A percentile compares a stretch with the other conserved stretches of the same genome.
Conservation (phyloP, 2,888 invertebrate species). For the Anaspis maculata region DNA sequence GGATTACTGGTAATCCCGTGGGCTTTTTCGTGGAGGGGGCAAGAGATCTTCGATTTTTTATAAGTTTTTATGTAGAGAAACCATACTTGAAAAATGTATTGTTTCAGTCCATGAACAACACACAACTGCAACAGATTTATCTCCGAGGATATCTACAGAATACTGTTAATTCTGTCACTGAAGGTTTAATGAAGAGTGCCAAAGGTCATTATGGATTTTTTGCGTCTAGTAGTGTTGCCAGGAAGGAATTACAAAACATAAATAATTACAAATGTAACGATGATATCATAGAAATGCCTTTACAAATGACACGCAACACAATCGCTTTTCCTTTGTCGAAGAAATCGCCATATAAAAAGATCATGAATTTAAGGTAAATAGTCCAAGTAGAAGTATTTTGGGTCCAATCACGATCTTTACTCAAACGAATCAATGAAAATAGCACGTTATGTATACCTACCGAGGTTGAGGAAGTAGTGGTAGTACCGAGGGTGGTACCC, state of each 20-base stretch:
- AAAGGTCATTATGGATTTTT: conserved; percentile 55
- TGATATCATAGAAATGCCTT: conserved; percentile 48
- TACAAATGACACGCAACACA: conserved; percentile 48
- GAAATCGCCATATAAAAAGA: conserved; percentile 50
- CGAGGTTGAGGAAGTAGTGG: neutral
- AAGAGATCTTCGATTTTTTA: too few species aligned
- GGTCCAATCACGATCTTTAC: too few species aligned
- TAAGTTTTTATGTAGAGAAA: too few species aligned
- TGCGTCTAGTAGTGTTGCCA: conserved; percentile 51
- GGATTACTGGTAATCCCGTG: too few species aligned
- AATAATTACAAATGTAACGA: conserved; percentile 43
- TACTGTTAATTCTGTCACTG: conserved; percentile 43
- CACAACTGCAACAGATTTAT: conserved; percentile 27
- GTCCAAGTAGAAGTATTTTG: too few species aligned
- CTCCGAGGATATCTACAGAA: conserved; percentile 35
- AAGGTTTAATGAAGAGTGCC: conserved; percentile 48
- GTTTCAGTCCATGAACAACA: conserved; percentile 46
- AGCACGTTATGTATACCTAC: too few species aligned
- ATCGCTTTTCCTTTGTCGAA: conserved; percentile 52
- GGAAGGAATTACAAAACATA: conserved; percentile 42
- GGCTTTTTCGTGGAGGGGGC: too few species aligned
- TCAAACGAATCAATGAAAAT: too few species aligned
- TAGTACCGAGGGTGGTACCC: too few species aligned
- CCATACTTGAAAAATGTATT: too few species aligned
- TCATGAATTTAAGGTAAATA: conserved; percentile 39